These are phyloP conservation scores for Gadopsis marmoratus DNA, from an alignment of 2,797 vertebrate genomes.

Conservation along the genomic window DNA sequence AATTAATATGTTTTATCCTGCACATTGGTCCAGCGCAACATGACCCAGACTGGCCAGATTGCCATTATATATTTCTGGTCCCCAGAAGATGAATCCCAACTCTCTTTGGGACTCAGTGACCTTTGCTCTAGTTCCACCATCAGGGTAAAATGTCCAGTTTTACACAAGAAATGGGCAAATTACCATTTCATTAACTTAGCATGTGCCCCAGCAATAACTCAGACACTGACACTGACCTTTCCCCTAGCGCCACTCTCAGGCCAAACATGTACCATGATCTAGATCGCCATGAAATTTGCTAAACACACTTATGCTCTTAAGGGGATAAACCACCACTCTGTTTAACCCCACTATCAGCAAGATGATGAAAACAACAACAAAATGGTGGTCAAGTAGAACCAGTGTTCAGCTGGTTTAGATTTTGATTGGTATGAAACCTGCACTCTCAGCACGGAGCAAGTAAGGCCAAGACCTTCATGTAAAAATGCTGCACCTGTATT, in stretches of 20 bases:
- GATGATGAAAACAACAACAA: neutral
- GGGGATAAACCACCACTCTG: neutral
- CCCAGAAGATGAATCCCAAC: neutral
- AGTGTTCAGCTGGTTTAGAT: neutral
- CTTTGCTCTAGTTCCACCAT: neutral
- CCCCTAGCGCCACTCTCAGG: neutral
- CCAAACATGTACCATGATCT: neutral
- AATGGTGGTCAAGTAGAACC: neutral
- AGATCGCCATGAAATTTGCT: no score
- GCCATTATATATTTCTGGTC: neutral
- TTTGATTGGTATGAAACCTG: neutral
- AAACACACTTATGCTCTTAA: neutral
- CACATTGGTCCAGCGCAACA: neutral
- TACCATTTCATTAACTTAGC: neutral
- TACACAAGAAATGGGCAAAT: neutral
- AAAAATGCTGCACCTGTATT: neutral
- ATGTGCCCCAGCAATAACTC: neutral
- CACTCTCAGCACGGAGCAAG: neutral
- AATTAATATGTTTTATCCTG: neutral
- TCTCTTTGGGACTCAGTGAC: neutral
- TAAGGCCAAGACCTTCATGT: neutral
- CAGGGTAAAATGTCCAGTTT: neutral
- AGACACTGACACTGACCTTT: slow-evolving; percentile 1
- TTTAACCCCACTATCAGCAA: neutral
- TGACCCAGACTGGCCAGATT: neutral